These are phyloP conservation scores for Galerucella calmariensis DNA, from an alignment of 2,888 invertebrate genomes.

Conservation along the genomic window DNA sequence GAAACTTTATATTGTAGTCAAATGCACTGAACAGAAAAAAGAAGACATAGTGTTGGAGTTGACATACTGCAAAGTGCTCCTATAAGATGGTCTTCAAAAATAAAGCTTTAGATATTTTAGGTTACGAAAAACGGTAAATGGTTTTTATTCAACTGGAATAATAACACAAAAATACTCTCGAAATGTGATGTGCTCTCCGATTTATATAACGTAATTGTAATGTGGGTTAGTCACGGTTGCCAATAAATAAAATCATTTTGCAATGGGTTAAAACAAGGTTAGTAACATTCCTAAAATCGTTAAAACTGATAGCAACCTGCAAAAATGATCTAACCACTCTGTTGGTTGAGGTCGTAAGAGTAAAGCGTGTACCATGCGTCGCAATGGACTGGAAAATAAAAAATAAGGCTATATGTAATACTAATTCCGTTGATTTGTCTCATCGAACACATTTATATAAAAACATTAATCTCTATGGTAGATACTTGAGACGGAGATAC, in stretches of 20 bases:
- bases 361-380: slow-evolving; percentile 74
- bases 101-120: too few relatives aligned
- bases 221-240: slow-evolving; percentile 39
- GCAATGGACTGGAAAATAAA: slow-evolving; percentile 71
- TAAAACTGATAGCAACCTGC: slow-evolving; percentile 66
- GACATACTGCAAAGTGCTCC: too few relatives aligned
- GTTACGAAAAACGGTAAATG: too few relatives aligned
- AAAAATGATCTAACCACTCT: slow-evolving; percentile 71
- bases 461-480: not conserved
- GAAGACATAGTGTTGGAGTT: too few relatives aligned
- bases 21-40: too few relatives aligned
- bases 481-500: too few relatives aligned
- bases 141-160: not conserved
- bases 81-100: too few relatives aligned
- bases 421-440: not conserved
- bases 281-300: slow-evolving; percentile 47
- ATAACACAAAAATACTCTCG: not conserved
- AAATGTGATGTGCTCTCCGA: not conserved
- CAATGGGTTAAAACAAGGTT: slow-evolving; percentile 32
- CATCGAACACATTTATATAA: not conserved
- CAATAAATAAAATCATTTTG: slow-evolving; percentile 38
- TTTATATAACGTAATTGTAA: slow-evolving; percentile 2
- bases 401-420: slow-evolving; percentile 29
- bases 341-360: slow-evolving; percentile 70
- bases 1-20: too few relatives aligned